phyloP scores from a whole-genome alignment of 2,113 vertebrate genomes.

The Clinocottus analis region DNA sequence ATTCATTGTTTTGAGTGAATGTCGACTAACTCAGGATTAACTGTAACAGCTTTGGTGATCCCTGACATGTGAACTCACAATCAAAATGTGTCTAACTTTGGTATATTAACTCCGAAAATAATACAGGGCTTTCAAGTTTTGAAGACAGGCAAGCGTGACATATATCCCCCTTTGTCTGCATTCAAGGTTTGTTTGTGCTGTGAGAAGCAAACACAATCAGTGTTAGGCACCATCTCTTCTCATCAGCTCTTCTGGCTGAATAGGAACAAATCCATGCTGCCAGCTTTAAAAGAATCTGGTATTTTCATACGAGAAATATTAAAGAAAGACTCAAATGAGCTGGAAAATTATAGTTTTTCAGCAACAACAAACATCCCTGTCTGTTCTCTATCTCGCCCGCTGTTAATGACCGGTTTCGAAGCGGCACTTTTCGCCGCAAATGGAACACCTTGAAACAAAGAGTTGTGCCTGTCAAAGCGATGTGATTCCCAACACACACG shows the following conservation, averaged over 20 bases:
- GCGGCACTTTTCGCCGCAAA: slow-evolving; percentile 54
- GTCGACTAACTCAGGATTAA: neutral
- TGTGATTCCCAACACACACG: slow-evolving; percentile 49
- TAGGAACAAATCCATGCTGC: neutral
- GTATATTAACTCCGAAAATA: no score
- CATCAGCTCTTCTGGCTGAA: neutral
- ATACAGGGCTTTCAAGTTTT: no score
- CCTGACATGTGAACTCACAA: neutral
- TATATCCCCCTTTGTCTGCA: no score
- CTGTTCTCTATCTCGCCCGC: slow-evolving; percentile 20
- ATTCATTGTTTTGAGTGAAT: neutral
- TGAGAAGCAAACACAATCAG: neutral
- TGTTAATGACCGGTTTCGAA: slow-evolving; percentile 64
- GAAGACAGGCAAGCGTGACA: no score
- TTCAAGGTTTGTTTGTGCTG: neutral
- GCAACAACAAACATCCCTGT: slow-evolving; percentile 37
- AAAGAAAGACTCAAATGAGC: slow-evolving; percentile 12
- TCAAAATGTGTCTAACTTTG: neutral
- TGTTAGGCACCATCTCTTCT: no score
- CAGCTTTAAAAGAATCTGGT: neutral
- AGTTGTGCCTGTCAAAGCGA: slow-evolving; percentile 64
- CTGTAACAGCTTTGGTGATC: neutral
- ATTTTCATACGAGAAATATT: slow-evolving; percentile 3
- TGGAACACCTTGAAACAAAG: slow-evolving; percentile 71
- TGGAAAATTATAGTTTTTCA: slow-evolving; percentile 24